These are phyloP conservation scores for Sinocyclocheilus anophthalmus DNA, from an alignment of 2,113 vertebrate genomes.

Conservation along the genomic window DNA sequence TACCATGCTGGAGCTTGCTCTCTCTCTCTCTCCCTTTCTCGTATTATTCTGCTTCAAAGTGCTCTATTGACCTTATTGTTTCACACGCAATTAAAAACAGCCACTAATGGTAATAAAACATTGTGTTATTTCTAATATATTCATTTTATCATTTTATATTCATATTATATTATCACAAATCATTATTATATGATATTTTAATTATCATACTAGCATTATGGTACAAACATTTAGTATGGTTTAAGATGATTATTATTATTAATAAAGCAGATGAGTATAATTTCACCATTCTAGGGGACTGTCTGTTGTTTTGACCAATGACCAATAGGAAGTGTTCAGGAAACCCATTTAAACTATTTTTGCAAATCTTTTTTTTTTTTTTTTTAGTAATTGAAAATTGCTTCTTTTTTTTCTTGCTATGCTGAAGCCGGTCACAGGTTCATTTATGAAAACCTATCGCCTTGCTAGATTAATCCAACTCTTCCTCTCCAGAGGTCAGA, in stretches of 20 bases:
- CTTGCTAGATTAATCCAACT: neutral
- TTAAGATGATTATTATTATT: too few relatives aligned
- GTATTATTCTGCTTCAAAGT: neutral
- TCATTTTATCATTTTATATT: neutral
- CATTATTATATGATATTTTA: neutral
- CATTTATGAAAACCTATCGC: neutral
- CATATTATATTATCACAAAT: neutral
- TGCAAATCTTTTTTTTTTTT: too few relatives aligned
- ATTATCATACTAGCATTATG: neutral
- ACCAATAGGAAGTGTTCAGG: too few relatives aligned
- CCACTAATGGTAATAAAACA: neutral
- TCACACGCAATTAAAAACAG: neutral
- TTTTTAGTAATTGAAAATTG: too few relatives aligned
- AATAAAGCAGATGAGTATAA: neutral
- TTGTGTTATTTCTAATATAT: neutral
- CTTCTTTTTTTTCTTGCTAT: too few relatives aligned
- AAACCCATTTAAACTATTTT: too few relatives aligned
- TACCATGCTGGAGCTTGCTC: conserved; percentile 5
- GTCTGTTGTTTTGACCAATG: too few relatives aligned
- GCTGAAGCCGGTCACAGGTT: neutral
- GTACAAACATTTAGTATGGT: too few relatives aligned
- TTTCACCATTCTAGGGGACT: neutral
- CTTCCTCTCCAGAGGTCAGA: neutral
- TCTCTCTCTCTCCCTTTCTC: neutral
- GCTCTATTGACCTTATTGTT: neutral